Conservation (phyloP, 2,113 vertebrate species). For the Okapia johnstoni region DNA sequence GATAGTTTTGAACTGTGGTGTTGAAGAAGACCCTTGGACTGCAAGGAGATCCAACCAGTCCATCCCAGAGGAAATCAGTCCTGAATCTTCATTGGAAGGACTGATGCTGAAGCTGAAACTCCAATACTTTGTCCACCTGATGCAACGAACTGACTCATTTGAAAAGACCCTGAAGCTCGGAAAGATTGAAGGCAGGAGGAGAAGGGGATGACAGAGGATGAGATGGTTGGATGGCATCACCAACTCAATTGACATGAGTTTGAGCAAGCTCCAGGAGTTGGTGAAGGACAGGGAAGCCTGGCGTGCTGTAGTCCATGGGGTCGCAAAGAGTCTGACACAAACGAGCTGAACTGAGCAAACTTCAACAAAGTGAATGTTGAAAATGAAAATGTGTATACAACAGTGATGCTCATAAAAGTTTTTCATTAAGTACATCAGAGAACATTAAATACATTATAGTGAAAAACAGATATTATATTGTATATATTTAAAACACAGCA, state of each 20-base stretch:
- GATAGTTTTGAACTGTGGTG: neutral
- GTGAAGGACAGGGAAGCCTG: neutral
- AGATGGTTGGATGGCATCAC: neutral
- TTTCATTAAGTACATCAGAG: neutral
- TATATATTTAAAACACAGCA: neutral
- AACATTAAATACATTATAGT: constrained; percentile 14
- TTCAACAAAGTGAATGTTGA: neutral
- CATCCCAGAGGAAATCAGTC: too few relatives aligned
- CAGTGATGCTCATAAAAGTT: neutral
- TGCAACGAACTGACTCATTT: neutral
- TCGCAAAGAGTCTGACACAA: neutral
- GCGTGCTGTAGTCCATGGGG: neutral
- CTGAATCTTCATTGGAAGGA: too few relatives aligned
- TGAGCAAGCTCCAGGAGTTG: neutral
- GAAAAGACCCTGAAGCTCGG: neutral
- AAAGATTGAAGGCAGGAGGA: neutral
- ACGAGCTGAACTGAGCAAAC: neutral
- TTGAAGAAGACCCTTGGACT: neutral
- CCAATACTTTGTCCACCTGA: neutral
- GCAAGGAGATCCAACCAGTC: too few relatives aligned
- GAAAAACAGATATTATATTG: neutral
- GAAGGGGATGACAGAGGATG: neutral
- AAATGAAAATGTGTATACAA: neutral
- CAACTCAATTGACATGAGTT: neutral
- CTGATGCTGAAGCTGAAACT: neutral